Percentiles rank a stretch among this genome's conserved stretches.
These are phyloP conservation scores for Archocentrus centrarchus DNA, from an alignment of 2,113 vertebrate species.

Conservation along the genomic window DNA sequence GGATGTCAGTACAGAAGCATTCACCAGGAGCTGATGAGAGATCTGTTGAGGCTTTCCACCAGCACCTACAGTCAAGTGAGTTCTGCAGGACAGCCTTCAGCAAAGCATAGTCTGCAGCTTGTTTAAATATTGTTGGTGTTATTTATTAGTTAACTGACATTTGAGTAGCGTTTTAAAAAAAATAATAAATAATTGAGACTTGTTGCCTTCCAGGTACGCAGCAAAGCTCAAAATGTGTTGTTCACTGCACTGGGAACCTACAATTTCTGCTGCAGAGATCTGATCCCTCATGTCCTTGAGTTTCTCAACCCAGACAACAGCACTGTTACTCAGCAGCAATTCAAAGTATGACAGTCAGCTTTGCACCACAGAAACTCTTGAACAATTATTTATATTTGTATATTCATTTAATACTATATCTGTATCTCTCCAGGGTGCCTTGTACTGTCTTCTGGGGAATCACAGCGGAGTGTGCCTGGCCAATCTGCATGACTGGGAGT, in stretches of 20 bases:
- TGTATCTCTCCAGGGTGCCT: slow-evolving; percentile 86
- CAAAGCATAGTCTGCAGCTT: not conserved
- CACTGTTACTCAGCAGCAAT: slow-evolving; percentile 92
- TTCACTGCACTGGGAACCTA: slow-evolving; percentile 95
- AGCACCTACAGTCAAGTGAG: slow-evolving; percentile 96
- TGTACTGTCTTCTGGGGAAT: slow-evolving; percentile 97
- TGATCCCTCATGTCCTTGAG: slow-evolving; percentile 92
- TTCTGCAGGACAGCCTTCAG: not conserved
- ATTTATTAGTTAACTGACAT: not conserved
- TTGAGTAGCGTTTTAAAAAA: not conserved
- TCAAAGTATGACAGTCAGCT: slow-evolving; percentile 87
- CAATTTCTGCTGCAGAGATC: slow-evolving; percentile 96
- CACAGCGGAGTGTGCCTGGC: slow-evolving; percentile 92
- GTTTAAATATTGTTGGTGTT: not conserved
- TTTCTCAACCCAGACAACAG: slow-evolving; percentile 87
- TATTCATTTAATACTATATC: not conserved
- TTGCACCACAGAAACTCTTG: not conserved
- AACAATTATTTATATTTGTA: not conserved
- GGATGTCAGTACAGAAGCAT: slow-evolving; percentile 92
- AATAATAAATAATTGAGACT: not conserved
- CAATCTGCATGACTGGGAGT: slow-evolving; percentile 97
- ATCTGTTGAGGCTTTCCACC: slow-evolving; percentile 92
- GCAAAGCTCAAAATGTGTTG: slow-evolving; percentile 92
- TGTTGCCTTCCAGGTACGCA: slow-evolving; percentile 86
- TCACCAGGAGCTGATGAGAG: slow-evolving; percentile 92